These are phyloP conservation scores for Eleutherodactylus coqui DNA, from an alignment of 2,797 vertebrate species.

Conservation along the genomic window DNA sequence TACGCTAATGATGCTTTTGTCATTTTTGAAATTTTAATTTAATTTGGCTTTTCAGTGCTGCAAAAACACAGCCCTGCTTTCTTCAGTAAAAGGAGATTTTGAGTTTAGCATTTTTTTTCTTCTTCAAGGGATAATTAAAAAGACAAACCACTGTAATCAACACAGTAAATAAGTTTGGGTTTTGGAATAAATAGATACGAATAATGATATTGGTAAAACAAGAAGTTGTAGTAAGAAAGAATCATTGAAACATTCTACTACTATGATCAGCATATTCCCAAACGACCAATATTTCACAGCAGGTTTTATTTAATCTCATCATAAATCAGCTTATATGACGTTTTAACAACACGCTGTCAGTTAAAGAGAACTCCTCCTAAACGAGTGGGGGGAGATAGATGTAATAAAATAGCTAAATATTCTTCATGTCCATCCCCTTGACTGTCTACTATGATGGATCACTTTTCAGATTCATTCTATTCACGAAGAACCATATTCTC, in stretches of 20 bases:
- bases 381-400: background rate
- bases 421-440: background rate
- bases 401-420: background rate
- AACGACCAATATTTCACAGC: background rate
- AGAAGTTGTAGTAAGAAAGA: background rate
- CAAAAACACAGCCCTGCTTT: background rate
- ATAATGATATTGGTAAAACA: background rate
- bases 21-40: background rate
- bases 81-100: background rate
- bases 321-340: conserved; percentile 3
- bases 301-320: background rate
- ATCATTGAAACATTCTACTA: background rate
- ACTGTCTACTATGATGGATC: background rate
- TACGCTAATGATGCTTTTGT: background rate
- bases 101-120: background rate
- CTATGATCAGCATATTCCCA: background rate
- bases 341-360: background rate
- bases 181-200: background rate
- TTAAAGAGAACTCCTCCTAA: background rate
- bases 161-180: background rate
- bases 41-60: background rate
- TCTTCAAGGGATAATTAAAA: background rate
- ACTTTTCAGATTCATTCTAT: background rate
- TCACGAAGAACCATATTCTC: too few species aligned
- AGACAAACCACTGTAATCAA: background rate